Evolutionary conservation across 2,888 invertebrate species (phyloP), one percentile per base, ranked within the genome.

Genomic region (Lysandra bellargus): DNA sequence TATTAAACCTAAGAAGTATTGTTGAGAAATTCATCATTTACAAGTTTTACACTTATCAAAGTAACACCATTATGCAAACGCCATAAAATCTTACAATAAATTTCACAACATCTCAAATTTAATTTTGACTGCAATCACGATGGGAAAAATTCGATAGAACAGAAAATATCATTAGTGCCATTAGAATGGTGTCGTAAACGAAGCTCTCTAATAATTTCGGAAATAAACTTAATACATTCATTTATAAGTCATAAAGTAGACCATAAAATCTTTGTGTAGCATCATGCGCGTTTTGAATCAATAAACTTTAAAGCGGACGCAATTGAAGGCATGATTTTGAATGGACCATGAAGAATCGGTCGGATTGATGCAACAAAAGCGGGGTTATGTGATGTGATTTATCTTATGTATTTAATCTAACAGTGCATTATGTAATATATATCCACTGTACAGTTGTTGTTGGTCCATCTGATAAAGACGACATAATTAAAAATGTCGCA

Each of bases 201-300:
- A 90, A 90, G 92, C 92, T 91, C 91, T 81, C 77, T 80, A 83
- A 83, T 81, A 82, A 81, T 81, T 80, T 88, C 87, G 86, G 86
- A 88, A 88, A 90, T 92, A 92, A 91, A 91, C 89, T 90, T 92
- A 89, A 93, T 89, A 87, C 89, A 88, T 92, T 92, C 91, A 92
- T 93, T 92, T 92, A 90, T 88, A 89, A 85, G 88, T 90, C 90
- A 92, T 93, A 92, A 94, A 93, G 89, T 85, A 85, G 86, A 89
- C 91, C 89, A 92, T 93, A 92, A 93, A 93, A 88, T 87, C 89
- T 90, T 89, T 90, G 91, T 90, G 89, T 86, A 87, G 86, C 88
- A 89, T 89, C 90, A 91, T 90, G 89, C 88, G 87, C 88, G 87
- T 88, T 90, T 88, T 88, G 88, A 88, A 86, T 90, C 90, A 92